Evolutionary conservation across 2,113 vertebrate species (phyloP).

Genomic region (Nyctibius bracteatus): DNA sequence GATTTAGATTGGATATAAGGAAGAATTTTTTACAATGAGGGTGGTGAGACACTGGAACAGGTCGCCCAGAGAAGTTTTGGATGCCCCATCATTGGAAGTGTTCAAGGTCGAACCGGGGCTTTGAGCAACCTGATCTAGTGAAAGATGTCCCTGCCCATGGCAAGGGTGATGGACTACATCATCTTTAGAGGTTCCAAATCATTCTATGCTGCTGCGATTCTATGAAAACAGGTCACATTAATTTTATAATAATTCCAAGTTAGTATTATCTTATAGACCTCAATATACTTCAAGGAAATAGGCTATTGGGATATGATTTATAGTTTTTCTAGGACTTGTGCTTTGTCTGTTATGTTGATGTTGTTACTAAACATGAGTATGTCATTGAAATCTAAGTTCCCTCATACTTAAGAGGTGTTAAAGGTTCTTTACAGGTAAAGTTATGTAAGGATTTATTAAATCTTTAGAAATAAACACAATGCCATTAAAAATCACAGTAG

Average conservation of each 20-base stretch:
- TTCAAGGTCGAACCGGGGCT: not conserved
- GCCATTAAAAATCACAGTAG: not conserved
- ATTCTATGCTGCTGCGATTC: not conserved
- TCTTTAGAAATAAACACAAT: not conserved
- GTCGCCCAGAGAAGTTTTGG: no score
- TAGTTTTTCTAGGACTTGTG: not conserved
- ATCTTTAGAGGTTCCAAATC: not conserved
- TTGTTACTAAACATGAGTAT: not conserved
- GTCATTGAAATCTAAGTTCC: not conserved
- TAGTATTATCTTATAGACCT: not conserved
- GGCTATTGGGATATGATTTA: not conserved
- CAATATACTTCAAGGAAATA: not conserved
- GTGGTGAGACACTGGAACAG: not conserved
- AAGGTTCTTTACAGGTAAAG: not conserved
- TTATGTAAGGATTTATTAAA: not conserved
- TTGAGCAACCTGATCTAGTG: not conserved
- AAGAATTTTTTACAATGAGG: not conserved
- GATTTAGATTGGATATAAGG: not conserved
- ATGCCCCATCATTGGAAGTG: not conserved
- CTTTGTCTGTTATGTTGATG: not conserved
- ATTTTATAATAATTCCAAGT: not conserved
- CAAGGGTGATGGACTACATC: not conserved
- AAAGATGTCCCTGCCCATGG: not conserved
- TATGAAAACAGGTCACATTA: not conserved
- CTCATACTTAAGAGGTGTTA: not conserved